phyloP scores from a whole-genome alignment of 2,797 vertebrate species.

The Anguilla anguilla region DNA sequence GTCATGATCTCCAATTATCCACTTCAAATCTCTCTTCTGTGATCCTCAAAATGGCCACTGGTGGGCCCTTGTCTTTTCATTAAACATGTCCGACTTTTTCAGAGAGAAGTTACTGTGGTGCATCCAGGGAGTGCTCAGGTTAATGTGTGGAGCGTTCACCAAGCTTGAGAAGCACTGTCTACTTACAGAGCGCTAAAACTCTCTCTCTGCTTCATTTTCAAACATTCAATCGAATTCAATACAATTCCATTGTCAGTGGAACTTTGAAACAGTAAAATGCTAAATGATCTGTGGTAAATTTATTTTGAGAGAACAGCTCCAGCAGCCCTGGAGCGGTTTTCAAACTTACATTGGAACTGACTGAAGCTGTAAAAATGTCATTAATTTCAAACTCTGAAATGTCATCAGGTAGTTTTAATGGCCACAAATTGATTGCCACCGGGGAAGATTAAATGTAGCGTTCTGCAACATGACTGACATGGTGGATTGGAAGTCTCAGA shows the following conservation, averaged over 20 bases:
- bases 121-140: background rate
- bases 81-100: background rate
- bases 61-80: background rate
- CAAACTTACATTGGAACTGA: background rate
- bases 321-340: background rate
- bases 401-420: conserved; percentile 37
- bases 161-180: background rate
- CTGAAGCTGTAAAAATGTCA: background rate
- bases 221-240: background rate
- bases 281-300: background rate
- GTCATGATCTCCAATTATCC: background rate
- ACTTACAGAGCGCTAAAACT: background rate
- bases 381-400: conserved; percentile 26
- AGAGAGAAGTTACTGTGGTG: background rate
- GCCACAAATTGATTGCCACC: conserved; percentile 3
- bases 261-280: background rate
- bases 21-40: background rate
- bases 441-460: background rate
- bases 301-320: background rate
- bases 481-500: background rate
- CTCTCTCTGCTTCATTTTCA: background rate
- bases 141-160: background rate
- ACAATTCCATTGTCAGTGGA: background rate
- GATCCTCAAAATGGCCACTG: background rate
- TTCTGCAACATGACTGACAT: background rate